Evolutionary conservation across 1,140 invertebrate genomes (phyloP).

Genomic region (Dinoponera quadriceps): DNA sequence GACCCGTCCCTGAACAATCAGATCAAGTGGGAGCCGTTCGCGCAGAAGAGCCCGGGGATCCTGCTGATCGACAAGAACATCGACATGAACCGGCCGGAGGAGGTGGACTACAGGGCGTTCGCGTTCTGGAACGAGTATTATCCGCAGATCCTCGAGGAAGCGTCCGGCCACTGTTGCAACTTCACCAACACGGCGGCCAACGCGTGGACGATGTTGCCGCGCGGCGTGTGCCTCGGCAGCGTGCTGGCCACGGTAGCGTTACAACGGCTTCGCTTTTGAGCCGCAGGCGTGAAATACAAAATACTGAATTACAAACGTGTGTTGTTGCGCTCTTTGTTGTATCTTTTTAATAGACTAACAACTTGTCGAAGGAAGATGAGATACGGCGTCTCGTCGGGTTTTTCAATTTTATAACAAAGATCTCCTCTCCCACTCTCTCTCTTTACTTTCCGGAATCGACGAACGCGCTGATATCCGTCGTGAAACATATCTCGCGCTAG

Average conservation of each 20-base stretch:
- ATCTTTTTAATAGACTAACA: slow-evolving; percentile 52
- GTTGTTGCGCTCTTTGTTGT: slow-evolving; percentile 38
- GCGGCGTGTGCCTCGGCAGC: slow-evolving; percentile 2
- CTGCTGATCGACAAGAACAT: slow-evolving; percentile 91
- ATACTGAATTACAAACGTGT: slow-evolving; percentile 33
- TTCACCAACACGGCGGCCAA: slow-evolving; percentile 76
- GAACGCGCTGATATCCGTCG: slow-evolving; percentile 22
- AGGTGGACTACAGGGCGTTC: slow-evolving; percentile 90
- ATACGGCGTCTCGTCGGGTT: not conserved
- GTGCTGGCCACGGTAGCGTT: slow-evolving; percentile 11
- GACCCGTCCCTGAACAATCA: slow-evolving; percentile 88
- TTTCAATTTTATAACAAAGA: slow-evolving; percentile 50
- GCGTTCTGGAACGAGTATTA: slow-evolving; percentile 94
- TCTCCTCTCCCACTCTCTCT: slow-evolving; percentile 18
- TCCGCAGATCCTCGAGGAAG: slow-evolving; percentile 89
- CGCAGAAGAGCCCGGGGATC: slow-evolving; percentile 87
- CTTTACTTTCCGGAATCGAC: slow-evolving; percentile 30
- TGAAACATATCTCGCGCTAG: not conserved
- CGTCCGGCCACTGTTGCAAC: slow-evolving; percentile 89
- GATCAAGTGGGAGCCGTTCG: slow-evolving; percentile 91
- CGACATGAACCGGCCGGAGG: slow-evolving; percentile 89
- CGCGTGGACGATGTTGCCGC: slow-evolving; percentile 13
- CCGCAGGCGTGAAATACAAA: slow-evolving; percentile 5
- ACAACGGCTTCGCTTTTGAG: slow-evolving; percentile 43
- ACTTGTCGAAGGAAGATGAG: slow-evolving; percentile 17